These are phyloP conservation scores for Gambelia wislizenii DNA, from an alignment of 2,797 vertebrate species.

Conservation along the genomic window DNA sequence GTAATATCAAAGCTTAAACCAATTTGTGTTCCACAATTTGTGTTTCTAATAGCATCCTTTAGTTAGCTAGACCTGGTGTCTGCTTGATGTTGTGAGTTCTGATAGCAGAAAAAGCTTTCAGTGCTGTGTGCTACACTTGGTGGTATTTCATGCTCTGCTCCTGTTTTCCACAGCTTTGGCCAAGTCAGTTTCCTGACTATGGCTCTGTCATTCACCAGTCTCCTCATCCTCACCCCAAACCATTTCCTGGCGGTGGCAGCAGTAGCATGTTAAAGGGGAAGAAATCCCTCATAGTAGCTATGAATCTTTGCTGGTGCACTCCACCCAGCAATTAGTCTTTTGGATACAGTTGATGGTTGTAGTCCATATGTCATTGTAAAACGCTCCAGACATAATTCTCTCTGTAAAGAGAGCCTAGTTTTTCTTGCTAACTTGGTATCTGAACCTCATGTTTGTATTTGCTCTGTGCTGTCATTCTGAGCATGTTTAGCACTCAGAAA, in stretches of 20 bases:
- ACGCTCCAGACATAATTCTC: not conserved
- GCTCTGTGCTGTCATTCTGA: not conserved
- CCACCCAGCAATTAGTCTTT: conserved; percentile 64
- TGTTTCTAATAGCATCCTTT: not conserved
- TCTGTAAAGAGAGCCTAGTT: not conserved
- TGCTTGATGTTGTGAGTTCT: conserved; percentile 62
- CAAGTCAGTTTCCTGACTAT: conserved; percentile 78
- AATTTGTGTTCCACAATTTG: conserved; percentile 36
- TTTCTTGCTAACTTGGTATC: not conserved
- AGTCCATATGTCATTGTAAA: not conserved
- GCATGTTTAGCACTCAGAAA: conserved; percentile 18
- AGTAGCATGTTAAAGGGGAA: not conserved
- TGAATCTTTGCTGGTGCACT: conserved; percentile 59
- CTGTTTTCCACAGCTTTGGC: conserved; percentile 77
- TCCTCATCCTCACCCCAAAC: conserved; percentile 75
- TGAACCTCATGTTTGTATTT: not conserved
- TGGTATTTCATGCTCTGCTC: conserved; percentile 63
- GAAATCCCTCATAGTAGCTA: conserved; percentile 59
- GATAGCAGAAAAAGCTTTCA: conserved; percentile 59
- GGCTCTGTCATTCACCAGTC: conserved; percentile 73
- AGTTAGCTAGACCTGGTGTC: conserved; percentile 50
- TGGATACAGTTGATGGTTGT: conserved; percentile 47
- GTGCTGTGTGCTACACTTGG: conserved; percentile 43
- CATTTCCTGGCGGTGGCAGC: conserved; percentile 78
- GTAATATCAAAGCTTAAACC: conserved; percentile 48